A percentile compares a stretch with the other conserved stretches of the same genome.
Conservation (phyloP, 2,888 invertebrate genomes). For the Apodemia zela region DNA sequence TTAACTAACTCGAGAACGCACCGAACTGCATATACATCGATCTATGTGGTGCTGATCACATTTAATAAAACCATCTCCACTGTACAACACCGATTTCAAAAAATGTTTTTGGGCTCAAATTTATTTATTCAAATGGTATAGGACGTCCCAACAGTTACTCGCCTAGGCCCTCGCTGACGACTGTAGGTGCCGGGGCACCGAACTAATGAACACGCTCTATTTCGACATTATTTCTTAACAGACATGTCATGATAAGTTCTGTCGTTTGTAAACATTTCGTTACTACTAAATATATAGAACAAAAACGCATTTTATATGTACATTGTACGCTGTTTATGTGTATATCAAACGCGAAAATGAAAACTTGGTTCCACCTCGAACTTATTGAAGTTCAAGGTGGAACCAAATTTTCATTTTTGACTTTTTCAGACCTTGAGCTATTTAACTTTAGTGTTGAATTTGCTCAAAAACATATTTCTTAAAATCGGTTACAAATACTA, state of each 20-base stretch:
- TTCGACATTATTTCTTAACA: too few species aligned
- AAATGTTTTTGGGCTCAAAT: background rate
- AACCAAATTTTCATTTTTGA: too few species aligned
- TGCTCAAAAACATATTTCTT: background rate
- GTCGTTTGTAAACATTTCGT: too few species aligned
- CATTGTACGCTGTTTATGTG: background rate
- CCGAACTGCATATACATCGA: background rate
- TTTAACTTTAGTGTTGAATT: background rate
- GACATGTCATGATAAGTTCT: too few species aligned
- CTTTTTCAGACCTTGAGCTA: background rate
- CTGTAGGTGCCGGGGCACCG: too few species aligned
- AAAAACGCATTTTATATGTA: background rate
- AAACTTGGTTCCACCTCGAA: background rate
- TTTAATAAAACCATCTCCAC: background rate
- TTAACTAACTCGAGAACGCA: background rate
- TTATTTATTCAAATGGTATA: background rate
- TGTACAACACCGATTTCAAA: constrained; percentile 1
- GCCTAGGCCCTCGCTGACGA: too few species aligned
- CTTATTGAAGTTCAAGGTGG: too few species aligned
- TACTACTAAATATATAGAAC: too few species aligned
- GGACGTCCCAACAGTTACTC: constrained; percentile 1
- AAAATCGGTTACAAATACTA: background rate
- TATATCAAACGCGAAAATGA: too few species aligned
- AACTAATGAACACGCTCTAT: background rate
- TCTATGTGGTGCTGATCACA: background rate